Conservation (phyloP, 2,113 vertebrate species). For the Oceanites oceanicus region DNA sequence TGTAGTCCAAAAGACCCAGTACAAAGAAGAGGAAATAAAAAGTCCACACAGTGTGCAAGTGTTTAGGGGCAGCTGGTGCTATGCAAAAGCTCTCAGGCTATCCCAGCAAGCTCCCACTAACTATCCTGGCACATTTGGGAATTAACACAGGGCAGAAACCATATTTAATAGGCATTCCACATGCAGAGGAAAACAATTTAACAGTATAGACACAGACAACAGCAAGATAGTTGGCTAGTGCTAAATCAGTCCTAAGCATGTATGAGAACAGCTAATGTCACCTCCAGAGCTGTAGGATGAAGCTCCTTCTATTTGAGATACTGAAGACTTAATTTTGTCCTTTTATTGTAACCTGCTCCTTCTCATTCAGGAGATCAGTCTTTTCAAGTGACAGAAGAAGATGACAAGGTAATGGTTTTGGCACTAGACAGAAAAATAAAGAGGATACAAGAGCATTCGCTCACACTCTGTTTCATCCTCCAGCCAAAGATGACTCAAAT, state of each 20-base stretch:
- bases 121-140: background rate
- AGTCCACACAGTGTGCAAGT: rapidly evolving
- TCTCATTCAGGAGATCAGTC: background rate
- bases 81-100: background rate
- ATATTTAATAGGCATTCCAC: background rate
- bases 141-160: background rate
- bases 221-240: rapidly evolving
- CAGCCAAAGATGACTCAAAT: background rate
- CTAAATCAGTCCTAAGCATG: background rate
- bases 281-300: background rate
- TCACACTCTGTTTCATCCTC: background rate
- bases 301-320: background rate
- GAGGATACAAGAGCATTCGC: background rate
- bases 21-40: background rate
- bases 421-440: too few species aligned
- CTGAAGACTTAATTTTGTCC: background rate
- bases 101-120: background rate
- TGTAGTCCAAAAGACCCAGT: background rate
- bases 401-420: background rate
- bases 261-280: background rate
- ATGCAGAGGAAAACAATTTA: background rate
- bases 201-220: background rate
- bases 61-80: background rate
- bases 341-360: background rate
- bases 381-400: background rate